Conservation (phyloP, 2,113 vertebrate genomes). For the Hepsetus odoe region DNA sequence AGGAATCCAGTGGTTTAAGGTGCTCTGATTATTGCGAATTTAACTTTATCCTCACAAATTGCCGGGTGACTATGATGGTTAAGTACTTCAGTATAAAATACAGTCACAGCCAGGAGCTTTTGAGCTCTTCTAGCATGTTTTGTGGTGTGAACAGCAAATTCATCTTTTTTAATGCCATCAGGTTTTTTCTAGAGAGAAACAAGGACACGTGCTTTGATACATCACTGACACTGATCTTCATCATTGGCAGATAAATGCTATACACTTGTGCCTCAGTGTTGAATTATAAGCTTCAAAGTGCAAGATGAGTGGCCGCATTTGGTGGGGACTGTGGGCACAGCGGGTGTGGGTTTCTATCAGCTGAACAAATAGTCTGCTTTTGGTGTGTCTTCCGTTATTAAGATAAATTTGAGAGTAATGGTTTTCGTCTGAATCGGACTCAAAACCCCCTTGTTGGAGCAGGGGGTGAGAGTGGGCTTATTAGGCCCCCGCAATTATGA, state of each 20-base stretch:
- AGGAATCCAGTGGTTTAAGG: neutral
- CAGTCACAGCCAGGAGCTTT: neutral
- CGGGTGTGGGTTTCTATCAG: conserved; percentile 69
- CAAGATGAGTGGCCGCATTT: conserved; percentile 17
- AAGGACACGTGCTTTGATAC: neutral
- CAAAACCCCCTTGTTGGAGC: conserved; percentile 57
- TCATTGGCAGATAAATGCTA: neutral
- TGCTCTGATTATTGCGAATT: neutral
- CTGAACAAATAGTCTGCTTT: conserved; percentile 73
- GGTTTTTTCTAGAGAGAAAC: neutral
- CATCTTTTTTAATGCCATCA: neutral
- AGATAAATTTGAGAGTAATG: conserved; percentile 74
- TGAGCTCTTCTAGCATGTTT: neutral
- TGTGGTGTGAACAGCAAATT: neutral
- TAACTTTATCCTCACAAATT: neutral
- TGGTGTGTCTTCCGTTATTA: conserved; percentile 67
- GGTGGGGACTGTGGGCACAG: conserved; percentile 28
- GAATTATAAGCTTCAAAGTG: conserved; percentile 12
- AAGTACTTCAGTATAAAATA: neutral
- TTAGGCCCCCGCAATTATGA: conserved; percentile 61
- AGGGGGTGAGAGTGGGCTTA: conserved; percentile 45
- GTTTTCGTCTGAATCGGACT: conserved; percentile 65
- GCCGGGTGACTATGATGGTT: neutral
- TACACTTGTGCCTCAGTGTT: neutral
- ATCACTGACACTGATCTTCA: neutral